Percentiles rank a stretch among this genome's conserved stretches.
phyloP scores from a whole-genome alignment of 1,140 invertebrate species.

The Trachymyrmex cornetzi region DNA sequence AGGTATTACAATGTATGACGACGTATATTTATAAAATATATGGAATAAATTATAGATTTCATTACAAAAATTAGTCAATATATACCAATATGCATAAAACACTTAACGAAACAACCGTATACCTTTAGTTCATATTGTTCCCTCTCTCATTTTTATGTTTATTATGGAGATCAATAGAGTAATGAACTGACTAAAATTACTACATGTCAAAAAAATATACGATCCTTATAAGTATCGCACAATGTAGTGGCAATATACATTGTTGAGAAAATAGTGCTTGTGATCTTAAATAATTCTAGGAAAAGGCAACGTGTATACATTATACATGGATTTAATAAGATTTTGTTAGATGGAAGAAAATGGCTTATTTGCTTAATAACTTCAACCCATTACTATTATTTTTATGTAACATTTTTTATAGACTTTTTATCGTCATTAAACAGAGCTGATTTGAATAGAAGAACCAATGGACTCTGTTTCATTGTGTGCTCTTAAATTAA shows the following conservation, averaged over 20 bases:
- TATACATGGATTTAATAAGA: constrained; percentile 29
- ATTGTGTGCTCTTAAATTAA: constrained; percentile 78
- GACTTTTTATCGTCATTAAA: constrained; percentile 73
- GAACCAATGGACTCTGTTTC: constrained; percentile 80
- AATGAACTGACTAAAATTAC: constrained; percentile 63
- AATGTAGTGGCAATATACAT: constrained; percentile 36
- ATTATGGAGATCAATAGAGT: constrained; percentile 66
- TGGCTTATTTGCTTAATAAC: constrained; percentile 21
- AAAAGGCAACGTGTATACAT: constrained; percentile 57
- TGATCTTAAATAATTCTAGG: constrained; percentile 57
- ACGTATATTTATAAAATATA: constrained; percentile 57
- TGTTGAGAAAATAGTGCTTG: constrained; percentile 34
- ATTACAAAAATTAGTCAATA: constrained; percentile 58
- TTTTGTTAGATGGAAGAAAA: constrained; percentile 49
- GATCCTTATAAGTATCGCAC: constrained; percentile 23
- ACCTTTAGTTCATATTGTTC: constrained; percentile 72
- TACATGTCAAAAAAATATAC: constrained; percentile 39
- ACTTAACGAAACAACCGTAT: constrained; percentile 44
- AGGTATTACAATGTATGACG: constrained; percentile 31
- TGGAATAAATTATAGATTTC: constrained; percentile 57
- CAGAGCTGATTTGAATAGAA: constrained; percentile 83
- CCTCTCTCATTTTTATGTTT: constrained; percentile 63
- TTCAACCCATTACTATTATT: constrained; percentile 64
- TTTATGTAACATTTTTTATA: constrained; percentile 45
- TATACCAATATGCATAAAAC: constrained; percentile 33